Conservation (phyloP, 1,140 invertebrate genomes). For the Sipha flava region DNA sequence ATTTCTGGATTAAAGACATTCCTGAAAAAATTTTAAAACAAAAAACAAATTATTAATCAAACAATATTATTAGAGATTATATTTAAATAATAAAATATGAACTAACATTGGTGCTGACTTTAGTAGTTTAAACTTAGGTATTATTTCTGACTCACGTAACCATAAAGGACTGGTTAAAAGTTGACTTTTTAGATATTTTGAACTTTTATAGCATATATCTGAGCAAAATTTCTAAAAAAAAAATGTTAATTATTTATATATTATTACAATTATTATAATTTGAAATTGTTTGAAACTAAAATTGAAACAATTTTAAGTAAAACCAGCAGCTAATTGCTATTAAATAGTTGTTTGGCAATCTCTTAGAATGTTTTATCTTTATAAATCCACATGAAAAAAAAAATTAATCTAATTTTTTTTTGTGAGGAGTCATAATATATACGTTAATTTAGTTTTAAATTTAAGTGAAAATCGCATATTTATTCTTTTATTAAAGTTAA, state of each 20-base stretch:
- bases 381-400: no score
- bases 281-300: neutral
- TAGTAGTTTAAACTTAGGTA: slow-evolving; percentile 50
- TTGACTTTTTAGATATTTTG: slow-evolving; percentile 67
- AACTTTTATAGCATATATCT: slow-evolving; percentile 68
- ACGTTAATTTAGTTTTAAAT: no score
- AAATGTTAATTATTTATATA: neutral
- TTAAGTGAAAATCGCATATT: no score
- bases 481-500: no score
- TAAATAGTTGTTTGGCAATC: neutral
- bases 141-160: slow-evolving; percentile 62
- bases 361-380: no score
- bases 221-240: slow-evolving; percentile 66
- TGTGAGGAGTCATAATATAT: no score
- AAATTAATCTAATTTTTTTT: no score
- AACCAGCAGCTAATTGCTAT: neutral
- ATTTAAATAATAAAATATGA: no score
- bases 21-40: no score
- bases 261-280: neutral
- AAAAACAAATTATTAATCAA: neutral
- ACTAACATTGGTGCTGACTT: no score
- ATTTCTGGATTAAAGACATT: no score
- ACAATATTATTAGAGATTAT: no score
- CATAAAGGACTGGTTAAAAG: slow-evolving; percentile 72
- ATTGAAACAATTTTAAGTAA: neutral